Evolutionary conservation across 2,113 vertebrate species (phyloP).

Genomic region (Acanthisitta chloris): DNA sequence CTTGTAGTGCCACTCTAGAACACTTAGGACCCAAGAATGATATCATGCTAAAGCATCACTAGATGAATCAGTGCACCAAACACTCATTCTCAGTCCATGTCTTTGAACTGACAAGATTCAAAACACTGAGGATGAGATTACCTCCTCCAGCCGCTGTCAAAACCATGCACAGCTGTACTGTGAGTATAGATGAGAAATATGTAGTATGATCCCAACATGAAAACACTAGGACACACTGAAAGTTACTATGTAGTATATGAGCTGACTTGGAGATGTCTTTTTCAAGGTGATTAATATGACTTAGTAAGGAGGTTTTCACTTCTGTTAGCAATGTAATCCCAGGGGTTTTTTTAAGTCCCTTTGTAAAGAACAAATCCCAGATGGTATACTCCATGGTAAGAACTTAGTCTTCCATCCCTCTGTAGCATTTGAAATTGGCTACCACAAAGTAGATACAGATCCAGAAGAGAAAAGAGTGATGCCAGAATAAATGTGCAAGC

Average conservation of each 20-base stretch:
- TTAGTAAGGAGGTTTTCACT: not conserved
- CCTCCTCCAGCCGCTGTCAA: not conserved
- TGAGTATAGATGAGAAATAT: not conserved
- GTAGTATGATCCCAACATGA: not conserved
- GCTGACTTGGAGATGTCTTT: not conserved
- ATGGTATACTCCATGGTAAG: not conserved
- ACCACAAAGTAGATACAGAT: not conserved
- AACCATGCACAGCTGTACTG: not conserved
- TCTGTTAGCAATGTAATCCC: not conserved
- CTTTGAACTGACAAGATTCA: not conserved
- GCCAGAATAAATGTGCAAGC: not conserved
- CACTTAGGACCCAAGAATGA: not conserved
- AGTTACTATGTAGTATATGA: not conserved
- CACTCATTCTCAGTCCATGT: not conserved
- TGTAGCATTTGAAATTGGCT: not conserved
- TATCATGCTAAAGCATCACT: not conserved
- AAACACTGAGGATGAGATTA: not conserved
- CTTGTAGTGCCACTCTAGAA: not conserved
- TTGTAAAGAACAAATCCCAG: not conserved
- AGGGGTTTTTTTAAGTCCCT: not conserved
- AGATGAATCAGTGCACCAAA: not conserved
- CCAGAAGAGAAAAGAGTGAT: not conserved
- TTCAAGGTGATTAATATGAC: not conserved
- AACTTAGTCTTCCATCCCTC: not conserved
- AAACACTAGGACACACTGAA: not conserved